Conservation (phyloP, 2,113 vertebrate species). For the Coregonus clupeaformis region DNA sequence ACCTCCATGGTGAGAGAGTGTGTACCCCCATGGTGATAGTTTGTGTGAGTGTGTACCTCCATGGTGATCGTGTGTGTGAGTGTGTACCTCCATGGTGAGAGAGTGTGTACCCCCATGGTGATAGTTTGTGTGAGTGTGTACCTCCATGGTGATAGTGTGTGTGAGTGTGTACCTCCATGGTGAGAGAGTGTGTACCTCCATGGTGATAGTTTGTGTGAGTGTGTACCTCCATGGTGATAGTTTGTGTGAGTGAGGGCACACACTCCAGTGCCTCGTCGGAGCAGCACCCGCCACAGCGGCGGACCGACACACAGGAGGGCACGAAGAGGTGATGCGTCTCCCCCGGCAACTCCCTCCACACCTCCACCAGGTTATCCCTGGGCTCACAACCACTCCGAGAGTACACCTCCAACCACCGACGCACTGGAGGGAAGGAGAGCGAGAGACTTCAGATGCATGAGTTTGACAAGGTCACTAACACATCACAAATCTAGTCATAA, state of each 20-base stretch:
- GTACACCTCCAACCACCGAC: slow-evolving; percentile 86
- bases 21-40: neutral
- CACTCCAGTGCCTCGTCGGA: slow-evolving; percentile 85
- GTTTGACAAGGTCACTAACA: neutral
- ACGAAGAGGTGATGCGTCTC: slow-evolving; percentile 81
- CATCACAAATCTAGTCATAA: neutral
- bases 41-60: slow-evolving; percentile 9
- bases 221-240: slow-evolving; percentile 84
- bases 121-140: neutral
- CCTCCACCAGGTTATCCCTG: slow-evolving; percentile 82
- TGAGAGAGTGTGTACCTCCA: neutral
- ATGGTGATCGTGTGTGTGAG: neutral
- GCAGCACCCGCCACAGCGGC: slow-evolving; percentile 86
- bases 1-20: neutral
- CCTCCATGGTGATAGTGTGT: neutral
- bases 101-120: neutral
- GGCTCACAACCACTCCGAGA: slow-evolving; percentile 84
- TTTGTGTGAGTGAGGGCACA: slow-evolving; percentile 77
- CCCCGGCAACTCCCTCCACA: slow-evolving; percentile 78
- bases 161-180: neutral
- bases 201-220: neutral
- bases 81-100: neutral
- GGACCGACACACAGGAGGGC: slow-evolving; percentile 83
- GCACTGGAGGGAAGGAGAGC: slow-evolving; percentile 68
- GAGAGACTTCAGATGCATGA: slow-evolving; percentile 47